These are phyloP conservation scores for Empidonax alnorum DNA, from an alignment of 2,113 vertebrate species.

Conservation along the genomic window DNA sequence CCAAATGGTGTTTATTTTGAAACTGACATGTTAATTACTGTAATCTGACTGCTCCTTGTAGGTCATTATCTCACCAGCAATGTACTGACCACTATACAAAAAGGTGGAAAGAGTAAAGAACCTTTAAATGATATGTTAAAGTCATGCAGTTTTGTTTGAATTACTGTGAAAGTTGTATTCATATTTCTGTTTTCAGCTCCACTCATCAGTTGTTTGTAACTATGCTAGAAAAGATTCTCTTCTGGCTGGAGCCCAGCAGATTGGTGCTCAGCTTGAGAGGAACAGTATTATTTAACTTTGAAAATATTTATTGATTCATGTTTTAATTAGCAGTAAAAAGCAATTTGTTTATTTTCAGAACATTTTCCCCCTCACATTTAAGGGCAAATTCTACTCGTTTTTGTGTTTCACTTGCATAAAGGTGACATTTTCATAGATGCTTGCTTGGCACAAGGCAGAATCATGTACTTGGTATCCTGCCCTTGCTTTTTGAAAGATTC, in stretches of 20 bases:
- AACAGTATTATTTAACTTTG: constrained; percentile 77
- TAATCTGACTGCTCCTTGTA: constrained; percentile 31
- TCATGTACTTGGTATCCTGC: constrained; percentile 75
- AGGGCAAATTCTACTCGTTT: constrained; percentile 70
- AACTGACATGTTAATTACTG: constrained; percentile 57
- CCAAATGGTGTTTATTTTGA: constrained; percentile 66
- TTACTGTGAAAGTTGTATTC: constrained; percentile 67
- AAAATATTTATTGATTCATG: constrained; percentile 78
- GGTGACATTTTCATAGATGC: constrained; percentile 76
- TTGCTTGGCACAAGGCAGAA: constrained; percentile 70
- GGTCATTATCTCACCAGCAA: constrained; percentile 51
- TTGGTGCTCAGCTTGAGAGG: constrained; percentile 76
- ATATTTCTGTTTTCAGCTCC: constrained; percentile 71
- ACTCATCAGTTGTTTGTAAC: constrained; percentile 74
- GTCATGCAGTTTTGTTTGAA: constrained; percentile 37
- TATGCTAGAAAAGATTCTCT: constrained; percentile 71
- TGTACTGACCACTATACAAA: constrained; percentile 30
- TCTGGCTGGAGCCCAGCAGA: constrained; percentile 71
- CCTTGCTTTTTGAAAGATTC: constrained; percentile 75
- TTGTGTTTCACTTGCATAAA: constrained; percentile 72
- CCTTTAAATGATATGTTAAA: constrained; percentile 4
- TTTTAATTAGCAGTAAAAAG: constrained; percentile 77
- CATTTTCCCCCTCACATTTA: constrained; percentile 69
- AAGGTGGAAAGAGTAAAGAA: constrained; percentile 12
- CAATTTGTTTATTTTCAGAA: constrained; percentile 77